These are phyloP conservation scores for Gambusia yucatana DNA, from an alignment of 2,797 vertebrate species.

Conservation along the genomic window DNA sequence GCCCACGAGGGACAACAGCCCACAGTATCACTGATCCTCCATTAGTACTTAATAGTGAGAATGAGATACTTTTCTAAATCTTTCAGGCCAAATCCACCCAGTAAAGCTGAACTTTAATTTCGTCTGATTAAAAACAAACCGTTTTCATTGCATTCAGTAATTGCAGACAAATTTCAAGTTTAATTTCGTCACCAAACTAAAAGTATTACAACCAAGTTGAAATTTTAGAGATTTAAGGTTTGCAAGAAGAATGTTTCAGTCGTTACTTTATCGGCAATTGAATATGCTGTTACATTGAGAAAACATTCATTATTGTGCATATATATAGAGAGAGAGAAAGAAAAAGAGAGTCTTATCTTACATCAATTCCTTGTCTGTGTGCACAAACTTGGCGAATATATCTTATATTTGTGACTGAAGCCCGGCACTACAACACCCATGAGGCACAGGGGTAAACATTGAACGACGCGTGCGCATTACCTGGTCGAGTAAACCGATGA, in stretches of 20 bases:
- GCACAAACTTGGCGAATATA: neutral
- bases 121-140: neutral
- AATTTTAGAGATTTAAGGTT: neutral
- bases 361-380: neutral
- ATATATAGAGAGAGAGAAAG: too few species aligned
- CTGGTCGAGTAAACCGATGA: conserved; percentile 74
- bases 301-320: neutral
- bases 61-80: neutral
- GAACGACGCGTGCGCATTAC: conserved; percentile 71
- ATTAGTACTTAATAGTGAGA: neutral
- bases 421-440: conserved; percentile 44
- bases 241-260: too few species aligned
- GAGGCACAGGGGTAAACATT: conserved; percentile 2
- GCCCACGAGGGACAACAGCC: neutral
- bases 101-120: neutral
- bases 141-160: neutral
- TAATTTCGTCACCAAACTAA: neutral
- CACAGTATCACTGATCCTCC: neutral
- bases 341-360: too few species aligned
- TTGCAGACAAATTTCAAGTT: neutral
- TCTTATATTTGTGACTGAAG: neutral
- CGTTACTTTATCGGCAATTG: neutral
- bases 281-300: neutral
- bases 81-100: neutral
- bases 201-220: neutral